Conservation (phyloP, 2,888 invertebrate genomes). For the Folsomia manolachei region DNA sequence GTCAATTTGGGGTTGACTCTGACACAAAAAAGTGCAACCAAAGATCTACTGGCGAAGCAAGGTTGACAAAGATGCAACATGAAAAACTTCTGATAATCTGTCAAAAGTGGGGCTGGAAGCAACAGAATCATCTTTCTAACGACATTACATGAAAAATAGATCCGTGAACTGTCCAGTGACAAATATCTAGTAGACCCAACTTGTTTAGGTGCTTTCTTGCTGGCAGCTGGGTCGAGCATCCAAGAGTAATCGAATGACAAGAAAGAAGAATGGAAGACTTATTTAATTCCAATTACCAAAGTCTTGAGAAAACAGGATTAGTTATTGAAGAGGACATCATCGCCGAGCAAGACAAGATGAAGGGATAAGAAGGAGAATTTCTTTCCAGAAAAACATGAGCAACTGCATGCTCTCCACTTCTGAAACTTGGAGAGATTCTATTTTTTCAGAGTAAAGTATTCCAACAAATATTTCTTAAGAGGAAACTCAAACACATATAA, state of each 20-base stretch:
- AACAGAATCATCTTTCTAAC: too few relatives aligned
- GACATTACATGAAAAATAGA: too few relatives aligned
- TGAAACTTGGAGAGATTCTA: not conserved
- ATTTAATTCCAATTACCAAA: slow-evolving; percentile 13
- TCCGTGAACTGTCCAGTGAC: not conserved
- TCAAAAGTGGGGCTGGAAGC: not conserved
- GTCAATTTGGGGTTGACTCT: too few relatives aligned
- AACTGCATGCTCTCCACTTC: not conserved
- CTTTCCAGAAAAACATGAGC: not conserved
- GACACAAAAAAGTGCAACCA: too few relatives aligned
- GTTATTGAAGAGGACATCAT: slow-evolving; percentile 11
- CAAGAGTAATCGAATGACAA: not conserved
- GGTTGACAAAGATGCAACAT: too few relatives aligned
- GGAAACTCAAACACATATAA: too few relatives aligned
- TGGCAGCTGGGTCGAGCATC: too few relatives aligned
- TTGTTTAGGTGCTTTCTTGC: not conserved
- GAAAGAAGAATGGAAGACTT: not conserved
- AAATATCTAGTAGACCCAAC: not conserved
- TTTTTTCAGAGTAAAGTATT: not conserved
- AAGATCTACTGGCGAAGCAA: too few relatives aligned
- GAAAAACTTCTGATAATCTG: not conserved
- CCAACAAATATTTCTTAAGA: too few relatives aligned
- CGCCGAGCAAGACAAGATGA: not conserved
- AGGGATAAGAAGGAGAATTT: not conserved
- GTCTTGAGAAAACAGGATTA: slow-evolving; percentile 8